Evolutionary conservation across 1,140 invertebrate genomes (phyloP).

Genomic region (Pristionchus pacificus): DNA sequence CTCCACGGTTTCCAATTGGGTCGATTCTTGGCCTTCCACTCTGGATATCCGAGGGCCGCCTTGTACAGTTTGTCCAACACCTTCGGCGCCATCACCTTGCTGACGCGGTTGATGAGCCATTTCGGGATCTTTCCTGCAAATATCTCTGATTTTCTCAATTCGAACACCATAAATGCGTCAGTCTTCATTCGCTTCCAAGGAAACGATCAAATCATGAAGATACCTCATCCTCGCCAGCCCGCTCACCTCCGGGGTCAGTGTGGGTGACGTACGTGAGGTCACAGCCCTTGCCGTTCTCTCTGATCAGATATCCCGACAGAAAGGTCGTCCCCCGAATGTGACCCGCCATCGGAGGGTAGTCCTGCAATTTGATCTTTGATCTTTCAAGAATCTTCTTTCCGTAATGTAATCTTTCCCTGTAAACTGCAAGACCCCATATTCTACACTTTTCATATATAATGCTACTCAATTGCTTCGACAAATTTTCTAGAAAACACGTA

Average conservation of each 20-base stretch:
- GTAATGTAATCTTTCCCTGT: no score
- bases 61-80: constrained; percentile 75
- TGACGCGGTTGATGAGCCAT: constrained; percentile 83
- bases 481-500: no score
- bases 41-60: constrained; percentile 71
- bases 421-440: no score
- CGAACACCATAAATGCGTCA: no score
- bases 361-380: no score
- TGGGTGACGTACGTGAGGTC: constrained; percentile 78
- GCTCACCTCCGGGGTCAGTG: constrained; percentile 75
- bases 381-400: no score
- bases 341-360: constrained; percentile 73
- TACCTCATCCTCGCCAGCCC: constrained; percentile 2
- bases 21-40: constrained; percentile 74
- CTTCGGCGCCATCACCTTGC: constrained; percentile 78
- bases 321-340: constrained; percentile 72
- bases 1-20: constrained; percentile 79
- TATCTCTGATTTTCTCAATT: no score
- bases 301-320: constrained; percentile 68
- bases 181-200: no score
- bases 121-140: constrained; percentile 74
- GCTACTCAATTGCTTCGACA: no score
- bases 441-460: no score
- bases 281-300: constrained; percentile 64
- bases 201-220: constrained; percentile 20